phyloP scores from a whole-genome alignment of 2,797 vertebrate genomes.

The Psittacula echo region DNA sequence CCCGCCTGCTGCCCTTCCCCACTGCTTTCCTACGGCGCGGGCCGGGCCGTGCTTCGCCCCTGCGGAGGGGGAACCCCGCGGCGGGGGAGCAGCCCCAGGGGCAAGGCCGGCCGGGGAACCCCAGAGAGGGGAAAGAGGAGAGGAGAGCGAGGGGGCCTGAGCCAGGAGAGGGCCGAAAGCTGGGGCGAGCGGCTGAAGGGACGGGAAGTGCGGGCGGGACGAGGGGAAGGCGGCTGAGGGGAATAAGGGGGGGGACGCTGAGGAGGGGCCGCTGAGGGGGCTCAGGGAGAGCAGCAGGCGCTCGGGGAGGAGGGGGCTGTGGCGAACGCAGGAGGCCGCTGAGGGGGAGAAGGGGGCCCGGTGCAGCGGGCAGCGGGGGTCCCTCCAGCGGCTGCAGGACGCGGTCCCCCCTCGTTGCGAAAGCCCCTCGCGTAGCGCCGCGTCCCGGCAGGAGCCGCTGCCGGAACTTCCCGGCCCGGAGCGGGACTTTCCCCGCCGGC shows the following conservation, averaged over 20 bases:
- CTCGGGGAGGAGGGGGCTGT: rapidly evolving
- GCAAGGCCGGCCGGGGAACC: neutral
- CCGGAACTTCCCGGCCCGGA: slow-evolving; percentile 6
- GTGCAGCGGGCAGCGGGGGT: neutral
- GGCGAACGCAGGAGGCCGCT: neutral
- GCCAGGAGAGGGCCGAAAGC: neutral
- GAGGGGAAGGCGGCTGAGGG: too few relatives aligned
- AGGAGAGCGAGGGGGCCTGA: neutral
- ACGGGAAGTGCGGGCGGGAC: neutral
- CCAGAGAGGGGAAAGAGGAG: neutral
- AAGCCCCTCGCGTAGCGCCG: neutral
- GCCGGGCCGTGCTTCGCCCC: neutral
- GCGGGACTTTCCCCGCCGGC: neutral
- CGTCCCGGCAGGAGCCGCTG: neutral
- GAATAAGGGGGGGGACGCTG: neutral
- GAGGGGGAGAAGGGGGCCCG: neutral
- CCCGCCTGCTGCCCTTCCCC: neutral
- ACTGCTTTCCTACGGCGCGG: rapidly evolving
- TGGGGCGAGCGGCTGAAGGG: neutral
- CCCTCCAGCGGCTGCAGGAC: neutral
- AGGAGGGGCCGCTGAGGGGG: neutral
- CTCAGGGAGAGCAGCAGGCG: neutral
- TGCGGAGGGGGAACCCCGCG: neutral
- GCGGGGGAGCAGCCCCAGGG: neutral
- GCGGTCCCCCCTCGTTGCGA: neutral